phyloP scores from a whole-genome alignment of 2,113 vertebrate genomes.

The Rhizomys pruinosus region DNA sequence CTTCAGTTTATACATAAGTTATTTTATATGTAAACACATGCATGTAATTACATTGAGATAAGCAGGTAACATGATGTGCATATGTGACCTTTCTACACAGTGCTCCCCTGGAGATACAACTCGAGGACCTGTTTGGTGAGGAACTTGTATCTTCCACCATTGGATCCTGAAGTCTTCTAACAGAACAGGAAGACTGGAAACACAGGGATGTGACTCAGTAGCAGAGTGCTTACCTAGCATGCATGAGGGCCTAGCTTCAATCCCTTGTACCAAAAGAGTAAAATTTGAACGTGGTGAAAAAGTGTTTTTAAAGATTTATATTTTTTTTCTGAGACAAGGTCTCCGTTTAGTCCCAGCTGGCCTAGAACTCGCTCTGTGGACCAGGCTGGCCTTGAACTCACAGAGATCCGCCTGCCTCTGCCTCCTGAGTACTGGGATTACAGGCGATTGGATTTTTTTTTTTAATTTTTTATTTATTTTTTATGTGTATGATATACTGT shows the following conservation, averaged over 20 bases:
- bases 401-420: no score
- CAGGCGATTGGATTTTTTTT: no score
- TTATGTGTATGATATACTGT: no score
- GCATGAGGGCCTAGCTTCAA: background rate
- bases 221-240: background rate
- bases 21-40: background rate
- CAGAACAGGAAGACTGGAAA: background rate
- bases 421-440: no score
- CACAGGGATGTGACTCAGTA: no score
- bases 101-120: background rate
- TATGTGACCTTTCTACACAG: background rate
- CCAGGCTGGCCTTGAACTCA: no score
- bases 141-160: background rate
- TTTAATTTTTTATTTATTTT: no score
- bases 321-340: no score
- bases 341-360: no score
- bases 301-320: conserved; percentile 8
- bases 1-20: background rate
- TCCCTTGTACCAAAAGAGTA: rapidly evolving
- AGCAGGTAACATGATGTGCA: background rate
- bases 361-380: no score
- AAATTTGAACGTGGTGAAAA: background rate
- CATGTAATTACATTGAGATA: background rate
- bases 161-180: background rate
- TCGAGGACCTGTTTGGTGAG: background rate